Base-by-base conservation (phyloP, 2,113 vertebrate genomes). In the Pantherophis guttatus region DNA sequence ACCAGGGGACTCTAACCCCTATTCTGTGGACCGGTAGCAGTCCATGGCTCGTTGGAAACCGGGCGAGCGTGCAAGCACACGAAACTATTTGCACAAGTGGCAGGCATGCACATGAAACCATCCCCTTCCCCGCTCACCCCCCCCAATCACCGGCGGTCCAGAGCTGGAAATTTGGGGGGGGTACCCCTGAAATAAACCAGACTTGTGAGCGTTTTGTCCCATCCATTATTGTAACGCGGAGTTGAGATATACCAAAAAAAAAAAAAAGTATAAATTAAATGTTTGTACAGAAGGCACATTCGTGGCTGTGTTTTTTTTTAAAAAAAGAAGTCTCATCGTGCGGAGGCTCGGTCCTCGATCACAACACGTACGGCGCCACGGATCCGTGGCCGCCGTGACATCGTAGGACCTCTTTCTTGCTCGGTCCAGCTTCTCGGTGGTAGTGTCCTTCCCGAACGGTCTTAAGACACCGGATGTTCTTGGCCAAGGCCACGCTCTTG, bases 401-500 rank as follows among this genome's bases (percentile, higher is more conserved):
- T 86, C 96, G 98, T 59, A 99, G 97, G 44, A 98, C 94, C 54
- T 99, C 98, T 95, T 98, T 98, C 94, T 98, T 97, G 93, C 97
- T 96, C 62, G 97, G 97, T 15, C 98, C 98, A 0, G 98, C 98
- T 92, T 98, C 98, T 91, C 98, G 97, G 93, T 99, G 99, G 94
- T 99, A 99, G 94, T 98, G 97, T 2, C 98, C 98, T 95, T 98
- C 98, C 94, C 97, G 98, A 92, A 98, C 97, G 39, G 98, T 98
- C 96, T 98, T 99, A 97, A 99, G 97, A 96, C 99, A 99, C 54
- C 96, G 97, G 87, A 98, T 91, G 50, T 97, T 96, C 93, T 95
- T 96, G 91, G 98, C 98, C 93, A 99, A 91, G 6, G 97, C 98
- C 93, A 99, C 97, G 33, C 98, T 99, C 97, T 98, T 98, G 94